Base-by-base conservation (phyloP, 2,888 invertebrate genomes). In the Cheilosia urbana region DNA sequence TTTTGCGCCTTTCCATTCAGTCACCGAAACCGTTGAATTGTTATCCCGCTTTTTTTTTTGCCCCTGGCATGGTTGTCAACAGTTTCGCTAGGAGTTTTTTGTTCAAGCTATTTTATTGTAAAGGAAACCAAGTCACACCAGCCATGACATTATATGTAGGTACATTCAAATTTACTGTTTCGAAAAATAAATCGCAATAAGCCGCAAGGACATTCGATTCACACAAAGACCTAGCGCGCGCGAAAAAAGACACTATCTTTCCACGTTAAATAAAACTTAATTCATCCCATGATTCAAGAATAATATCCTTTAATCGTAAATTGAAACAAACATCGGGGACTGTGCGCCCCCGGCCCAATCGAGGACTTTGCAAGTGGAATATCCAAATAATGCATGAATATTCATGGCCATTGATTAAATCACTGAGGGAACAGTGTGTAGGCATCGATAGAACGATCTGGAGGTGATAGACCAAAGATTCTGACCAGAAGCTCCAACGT, bases 401-500 rank as follows among this genome's bases (percentile, higher is more conserved):
- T 76, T 66, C 76, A 76, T 76, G 49, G 37, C 37, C 34, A 65
- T 65, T 19, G 65, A 75, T 65, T 65, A 65, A 75, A 75, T 65
- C 65, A 17, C 73, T 37, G 37, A 21, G 15, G 53, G 60, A 55
- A 63, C 57, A 17, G 51, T 51, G 2, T 11, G 17, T 15, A 65
- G 57, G 47, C 55, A 55, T 51, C 72, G 40, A 47, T 45, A 58
- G 49, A 47, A 47, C 3, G 47, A 1, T 49, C 73, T 60, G 60
- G 42, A 77, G 76, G 76, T 69, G 68, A 53, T 68, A 68, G 68
- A 77, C 76, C 68, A 76, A 77, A 77, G 68, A 77, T 62, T 21
- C 68, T 68, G 45, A 49, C 65, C 65, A 63, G 34, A 47, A 63
- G 63, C 19, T 49, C 3, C 4, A 51, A 21, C 58, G 40, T 77